Evolutionary conservation across 1,140 invertebrate species (phyloP), one percentile per base, ranked within the genome.

Genomic region (Harpegnathos saltator): DNA sequence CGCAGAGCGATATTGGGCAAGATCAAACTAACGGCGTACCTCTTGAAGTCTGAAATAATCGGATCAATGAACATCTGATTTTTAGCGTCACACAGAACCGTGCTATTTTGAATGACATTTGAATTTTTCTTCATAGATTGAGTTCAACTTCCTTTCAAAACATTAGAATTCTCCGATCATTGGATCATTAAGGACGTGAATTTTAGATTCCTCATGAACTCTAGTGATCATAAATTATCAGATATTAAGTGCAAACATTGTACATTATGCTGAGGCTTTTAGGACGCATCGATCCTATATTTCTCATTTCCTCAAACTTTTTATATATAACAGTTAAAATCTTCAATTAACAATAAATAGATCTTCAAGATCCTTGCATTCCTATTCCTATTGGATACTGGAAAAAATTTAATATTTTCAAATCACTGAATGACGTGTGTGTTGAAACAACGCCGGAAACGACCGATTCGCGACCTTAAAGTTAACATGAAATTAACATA

Each of bases 401-500:
- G n/a, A 0, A 63, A 0, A 63, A 50, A 2, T 9, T 14, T 38
- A 66, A 17, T 3, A 58, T 44, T 73, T 54, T 22, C 29, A 54
- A n/a, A 50, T 19, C 14, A 3, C 2, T 11, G 14, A 14, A 56
- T 15, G n/a, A 63, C 15, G 14, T 26, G 26, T 26, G 26, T 62
- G 22, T 9, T 15, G 14, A 58, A 69, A 68, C 44, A 65, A 58
- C 22, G 17, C 29, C 52, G 75, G 52, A 78, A 78, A 69, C 65
- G 24, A 50, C 15, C 12, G 63, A 69, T 58, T 78, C 50, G 74
- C 48, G 48, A 54, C 48, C 74, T 80, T 24, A 26, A 24, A 50
- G 50, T 66, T 75, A 50, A 63, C 73, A 15, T 24, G 14, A 71
- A 58, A 71, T 80, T 59, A 80, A 56, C 75, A 71, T 80, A 71